Percentiles rank a stretch among this genome's conserved stretches.
These are phyloP conservation scores for Mythimna impura DNA, from an alignment of 2,888 invertebrate genomes.

Conservation along the genomic window DNA sequence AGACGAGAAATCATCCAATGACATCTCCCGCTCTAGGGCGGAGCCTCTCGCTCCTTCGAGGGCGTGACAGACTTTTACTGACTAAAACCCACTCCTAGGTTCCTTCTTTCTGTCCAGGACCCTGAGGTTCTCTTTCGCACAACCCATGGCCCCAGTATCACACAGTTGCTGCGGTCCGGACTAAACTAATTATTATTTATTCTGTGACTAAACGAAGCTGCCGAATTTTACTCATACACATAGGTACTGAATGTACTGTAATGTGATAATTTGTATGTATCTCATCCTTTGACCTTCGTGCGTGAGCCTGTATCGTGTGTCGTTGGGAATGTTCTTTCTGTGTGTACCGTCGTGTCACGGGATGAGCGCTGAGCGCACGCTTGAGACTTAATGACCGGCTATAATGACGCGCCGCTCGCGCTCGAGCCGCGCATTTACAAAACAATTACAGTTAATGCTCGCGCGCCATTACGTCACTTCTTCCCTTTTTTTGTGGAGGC, in stretches of 20 bases:
- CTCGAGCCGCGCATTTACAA: constrained; percentile 61
- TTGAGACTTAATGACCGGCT: neutral
- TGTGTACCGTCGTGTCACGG: neutral
- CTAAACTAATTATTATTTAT: neutral
- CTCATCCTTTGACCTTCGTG: neutral
- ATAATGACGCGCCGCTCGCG: constrained; percentile 48
- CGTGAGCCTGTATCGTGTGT: neutral
- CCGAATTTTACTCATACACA: neutral
- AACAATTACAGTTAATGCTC: constrained; percentile 69
- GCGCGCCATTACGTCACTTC: constrained; percentile 57
- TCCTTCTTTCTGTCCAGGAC: too few relatives aligned
- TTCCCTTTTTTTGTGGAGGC: constrained; percentile 11
- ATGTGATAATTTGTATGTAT: neutral
- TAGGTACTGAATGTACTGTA: neutral
- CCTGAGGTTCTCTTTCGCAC: too few relatives aligned
- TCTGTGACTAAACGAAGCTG: neutral
- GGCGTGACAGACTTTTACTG: too few relatives aligned
- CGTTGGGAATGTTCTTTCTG: neutral
- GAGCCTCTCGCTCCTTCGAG: too few relatives aligned
- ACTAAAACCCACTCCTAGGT: too few relatives aligned
- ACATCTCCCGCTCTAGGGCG: too few relatives aligned
- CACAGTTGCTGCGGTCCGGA: neutral
- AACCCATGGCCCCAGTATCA: too few relatives aligned
- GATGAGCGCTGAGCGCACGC: neutral
- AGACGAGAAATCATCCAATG: too few relatives aligned